These are phyloP conservation scores for Stramonita haemastoma DNA, from an alignment of 2,888 invertebrate species.

Conservation along the genomic window DNA sequence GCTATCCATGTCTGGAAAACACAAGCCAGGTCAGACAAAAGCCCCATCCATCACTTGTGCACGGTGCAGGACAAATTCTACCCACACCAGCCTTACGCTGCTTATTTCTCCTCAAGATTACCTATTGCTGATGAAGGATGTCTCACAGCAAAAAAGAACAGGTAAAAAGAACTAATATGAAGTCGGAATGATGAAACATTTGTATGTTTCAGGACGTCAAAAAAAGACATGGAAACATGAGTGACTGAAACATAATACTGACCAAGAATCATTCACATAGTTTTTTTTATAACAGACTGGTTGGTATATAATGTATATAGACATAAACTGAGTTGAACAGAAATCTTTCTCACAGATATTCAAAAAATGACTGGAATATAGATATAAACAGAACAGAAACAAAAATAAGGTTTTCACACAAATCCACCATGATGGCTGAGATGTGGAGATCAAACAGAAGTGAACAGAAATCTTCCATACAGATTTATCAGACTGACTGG, in stretches of 20 bases:
- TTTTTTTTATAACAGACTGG: no score
- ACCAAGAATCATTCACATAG: no score
- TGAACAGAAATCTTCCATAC: no score
- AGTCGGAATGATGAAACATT: neutral
- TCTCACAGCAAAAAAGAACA: neutral
- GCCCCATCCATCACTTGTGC: neutral
- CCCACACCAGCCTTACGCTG: neutral
- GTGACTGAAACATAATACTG: no score
- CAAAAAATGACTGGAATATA: neutral
- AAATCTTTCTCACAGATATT: neutral
- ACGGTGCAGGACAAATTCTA: neutral
- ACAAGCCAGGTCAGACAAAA: neutral
- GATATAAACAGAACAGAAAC: neutral
- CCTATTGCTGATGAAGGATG: no score
- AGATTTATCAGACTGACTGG: no score
- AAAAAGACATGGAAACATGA: neutral
- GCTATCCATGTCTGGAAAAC: constrained; percentile 28
- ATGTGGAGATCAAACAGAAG: no score
- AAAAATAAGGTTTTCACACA: no score
- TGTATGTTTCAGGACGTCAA: neutral
- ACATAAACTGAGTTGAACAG: neutral
- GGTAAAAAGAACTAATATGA: neutral
- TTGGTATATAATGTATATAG: no score
- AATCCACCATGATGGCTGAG: no score
- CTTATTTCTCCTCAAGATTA: neutral